A percentile compares a stretch with the other conserved stretches of the same genome.
phyloP scores from a whole-genome alignment of 2,797 vertebrate species.

The Zenarchopterus dispar region DNA sequence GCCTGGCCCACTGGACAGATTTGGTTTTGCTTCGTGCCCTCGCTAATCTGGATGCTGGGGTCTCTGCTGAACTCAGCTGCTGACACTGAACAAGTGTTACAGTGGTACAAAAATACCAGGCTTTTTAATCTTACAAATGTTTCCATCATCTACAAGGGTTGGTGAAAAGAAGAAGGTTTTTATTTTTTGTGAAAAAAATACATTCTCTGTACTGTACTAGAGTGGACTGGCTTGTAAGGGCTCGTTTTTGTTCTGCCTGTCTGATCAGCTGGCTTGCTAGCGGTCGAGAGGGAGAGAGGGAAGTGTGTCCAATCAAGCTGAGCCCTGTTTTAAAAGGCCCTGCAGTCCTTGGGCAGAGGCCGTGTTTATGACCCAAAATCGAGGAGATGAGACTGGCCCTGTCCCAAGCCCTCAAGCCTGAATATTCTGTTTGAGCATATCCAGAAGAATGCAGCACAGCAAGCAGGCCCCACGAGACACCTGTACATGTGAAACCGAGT shows the following conservation, averaged over 20 bases:
- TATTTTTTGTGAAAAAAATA: slow-evolving; percentile 12
- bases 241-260: slow-evolving; percentile 71
- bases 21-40: slow-evolving; percentile 19
- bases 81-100: slow-evolving; percentile 2
- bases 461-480: slow-evolving; percentile 54
- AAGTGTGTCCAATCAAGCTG: slow-evolving; percentile 80
- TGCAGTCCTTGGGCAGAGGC: slow-evolving; percentile 68
- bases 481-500: slow-evolving; percentile 43
- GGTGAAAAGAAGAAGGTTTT: slow-evolving; percentile 10
- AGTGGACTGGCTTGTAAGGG: slow-evolving; percentile 55
- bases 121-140: slow-evolving; percentile 10
- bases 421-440: slow-evolving; percentile 61
- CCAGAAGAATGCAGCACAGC: slow-evolving; percentile 50
- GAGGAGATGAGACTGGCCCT: slow-evolving; percentile 60
- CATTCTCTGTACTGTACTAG: slow-evolving; percentile 53
- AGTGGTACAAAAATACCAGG: slow-evolving; percentile 2
- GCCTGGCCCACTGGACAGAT: slow-evolving; percentile 6
- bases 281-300: slow-evolving; percentile 63
- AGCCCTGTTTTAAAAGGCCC: slow-evolving; percentile 77
- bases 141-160: slow-evolving; percentile 9
- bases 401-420: slow-evolving; percentile 59
- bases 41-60: slow-evolving; percentile 21
- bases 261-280: slow-evolving; percentile 75
- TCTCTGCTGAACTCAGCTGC: slow-evolving; percentile 21
- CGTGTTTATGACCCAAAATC: slow-evolving; percentile 73